A percentile compares a stretch with the other conserved stretches of the same genome.
Evolutionary conservation across 2,113 vertebrate species (phyloP).

Genomic region (Ageneiosus marmoratus): DNA sequence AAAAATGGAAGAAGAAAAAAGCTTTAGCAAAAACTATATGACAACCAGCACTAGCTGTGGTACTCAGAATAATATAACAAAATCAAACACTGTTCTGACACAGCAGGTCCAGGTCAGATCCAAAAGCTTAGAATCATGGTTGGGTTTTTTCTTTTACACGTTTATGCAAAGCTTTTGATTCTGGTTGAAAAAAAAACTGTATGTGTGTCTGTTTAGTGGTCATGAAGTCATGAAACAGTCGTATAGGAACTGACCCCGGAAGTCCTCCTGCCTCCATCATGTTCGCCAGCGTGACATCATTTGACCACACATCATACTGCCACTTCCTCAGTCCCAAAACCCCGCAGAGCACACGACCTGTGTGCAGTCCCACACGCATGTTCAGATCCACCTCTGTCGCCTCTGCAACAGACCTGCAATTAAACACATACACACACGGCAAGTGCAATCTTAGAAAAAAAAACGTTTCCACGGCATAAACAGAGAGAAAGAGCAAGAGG

Average conservation of each 20-base stretch:
- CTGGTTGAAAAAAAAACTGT: background rate
- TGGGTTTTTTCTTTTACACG: background rate
- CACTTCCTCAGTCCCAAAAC: conserved; percentile 97
- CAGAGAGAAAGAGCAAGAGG: too few species aligned
- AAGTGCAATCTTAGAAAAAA: background rate
- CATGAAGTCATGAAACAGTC: background rate
- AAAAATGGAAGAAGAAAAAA: too few species aligned
- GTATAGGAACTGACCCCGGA: conserved; percentile 83
- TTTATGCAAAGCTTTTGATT: background rate
- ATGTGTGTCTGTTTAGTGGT: background rate
- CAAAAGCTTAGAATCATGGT: background rate
- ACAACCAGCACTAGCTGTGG: too few species aligned
- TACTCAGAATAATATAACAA: too few species aligned
- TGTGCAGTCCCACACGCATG: conserved; percentile 97
- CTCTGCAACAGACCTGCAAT: conserved; percentile 90
- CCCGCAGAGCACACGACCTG: conserved; percentile 93
- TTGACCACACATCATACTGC: conserved; percentile 99
- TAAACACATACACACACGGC: conserved; percentile 11
- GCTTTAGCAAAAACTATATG: too few species aligned
- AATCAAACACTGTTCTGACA: too few species aligned
- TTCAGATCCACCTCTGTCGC: conserved; percentile 97
- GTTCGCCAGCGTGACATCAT: conserved; percentile 95
- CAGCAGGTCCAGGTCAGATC: background rate
- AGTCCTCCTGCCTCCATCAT: conserved; percentile 98
- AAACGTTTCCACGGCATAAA: too few species aligned